Evolutionary conservation across 2,888 invertebrate species (phyloP), one percentile per base, ranked within the genome.

Genomic region (Drosophila silvestris): DNA sequence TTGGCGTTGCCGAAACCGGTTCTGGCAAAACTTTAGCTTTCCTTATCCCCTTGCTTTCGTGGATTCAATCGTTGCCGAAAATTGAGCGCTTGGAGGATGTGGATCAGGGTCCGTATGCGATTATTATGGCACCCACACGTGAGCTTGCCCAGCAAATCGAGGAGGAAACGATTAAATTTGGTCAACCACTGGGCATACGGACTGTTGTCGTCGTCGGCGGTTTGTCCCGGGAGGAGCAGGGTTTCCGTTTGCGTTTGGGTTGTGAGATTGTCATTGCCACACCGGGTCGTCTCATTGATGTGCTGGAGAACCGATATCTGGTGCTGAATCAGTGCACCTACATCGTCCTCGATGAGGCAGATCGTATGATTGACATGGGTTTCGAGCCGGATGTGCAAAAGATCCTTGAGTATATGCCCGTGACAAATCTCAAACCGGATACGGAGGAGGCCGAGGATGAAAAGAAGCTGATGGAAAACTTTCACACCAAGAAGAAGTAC

Each of bases 321-420:
- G 99, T 99, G 12, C 94, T 99, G 22, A 98, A 97, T 93, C 98
- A 99, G 91, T 99, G 99, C 93, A 99, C 99, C 0, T 99, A 99
- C 93, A 98, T 99, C 72, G 99, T 98, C 6, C 94, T 98, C 62
- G 98, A 98, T 91, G 97, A 98, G 94, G 99, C 99, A 39, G 99
- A 99, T 94, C 96, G 99, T 92, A 99, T 99, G 99, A 99, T 99
- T 94, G 99, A 99, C 95, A 99, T 99, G 98, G 99, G 99, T 92
- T 99, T 99, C 92, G 99, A 99, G 93, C 98, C 99, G 51, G 97
- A 98, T 91, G 99, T 99, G 0, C 99, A 99, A 91, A 98, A 98
- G 93, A 99, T 99, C 93, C 94, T 99, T 39, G 99, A 99, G 90
- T 98, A 97, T 93, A 98, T 99, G 97, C 99, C 99, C 0, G 99